phyloP scores from a whole-genome alignment of 92 coral and sea anemone species.

The Zoanthus sociatus region DNA sequence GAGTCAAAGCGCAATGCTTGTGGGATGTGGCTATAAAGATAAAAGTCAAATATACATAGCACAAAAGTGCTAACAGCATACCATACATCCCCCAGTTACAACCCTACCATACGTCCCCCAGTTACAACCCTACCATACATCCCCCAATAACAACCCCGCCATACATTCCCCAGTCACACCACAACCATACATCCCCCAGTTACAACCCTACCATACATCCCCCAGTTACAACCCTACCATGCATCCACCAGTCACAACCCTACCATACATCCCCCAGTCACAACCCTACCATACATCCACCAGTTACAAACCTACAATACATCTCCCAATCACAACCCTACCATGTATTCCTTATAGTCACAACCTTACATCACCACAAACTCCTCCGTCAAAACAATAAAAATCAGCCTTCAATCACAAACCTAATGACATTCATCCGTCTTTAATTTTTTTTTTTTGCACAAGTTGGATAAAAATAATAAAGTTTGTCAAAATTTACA shows the following conservation, averaged over 20 bases:
- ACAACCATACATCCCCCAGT: neutral
- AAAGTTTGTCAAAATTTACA: no score
- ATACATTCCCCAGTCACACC: neutral
- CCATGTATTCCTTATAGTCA: neutral
- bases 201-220: neutral
- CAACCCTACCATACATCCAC: neutral
- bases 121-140: neutral
- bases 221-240: neutral
- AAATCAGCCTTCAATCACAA: no score
- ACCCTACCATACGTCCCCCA: neutral
- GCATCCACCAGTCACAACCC: neutral
- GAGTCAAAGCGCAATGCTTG: no score
- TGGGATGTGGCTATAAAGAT: no score
- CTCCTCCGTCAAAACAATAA: no score
- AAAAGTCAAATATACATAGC: no score
- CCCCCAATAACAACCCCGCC: neutral
- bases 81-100: no score
- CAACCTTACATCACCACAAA: no score
- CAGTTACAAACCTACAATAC: neutral
- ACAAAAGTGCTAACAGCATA: no score
- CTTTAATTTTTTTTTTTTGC: no score
- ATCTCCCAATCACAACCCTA: neutral
- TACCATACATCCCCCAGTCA: neutral
- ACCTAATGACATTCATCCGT: no score
- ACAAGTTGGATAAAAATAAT: no score